Conservation (phyloP, 2,888 invertebrate species). For the Catocala sponsa region DNA sequence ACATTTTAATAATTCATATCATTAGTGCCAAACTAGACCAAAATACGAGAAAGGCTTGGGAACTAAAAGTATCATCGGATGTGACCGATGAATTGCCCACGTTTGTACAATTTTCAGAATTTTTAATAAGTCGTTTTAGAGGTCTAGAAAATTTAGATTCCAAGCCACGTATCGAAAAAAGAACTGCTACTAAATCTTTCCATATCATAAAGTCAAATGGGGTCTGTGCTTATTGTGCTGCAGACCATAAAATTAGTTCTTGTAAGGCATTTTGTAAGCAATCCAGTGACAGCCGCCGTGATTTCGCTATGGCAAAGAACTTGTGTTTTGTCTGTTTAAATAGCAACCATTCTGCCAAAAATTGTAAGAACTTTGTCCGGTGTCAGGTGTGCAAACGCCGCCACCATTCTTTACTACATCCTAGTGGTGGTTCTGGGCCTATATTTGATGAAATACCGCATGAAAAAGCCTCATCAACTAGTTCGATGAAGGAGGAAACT, state of each 20-base stretch:
- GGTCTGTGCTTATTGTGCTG: not conserved
- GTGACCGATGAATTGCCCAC: too few relatives aligned
- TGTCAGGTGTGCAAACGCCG: constrained; percentile 12
- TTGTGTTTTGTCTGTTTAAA: constrained; percentile 49
- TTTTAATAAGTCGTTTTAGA: too few relatives aligned
- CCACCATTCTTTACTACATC: constrained; percentile 20
- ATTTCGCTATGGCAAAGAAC: constrained; percentile 35
- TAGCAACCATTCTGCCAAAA: constrained; percentile 35
- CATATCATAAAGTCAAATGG: too few relatives aligned
- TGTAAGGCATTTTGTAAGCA: constrained; percentile 42
- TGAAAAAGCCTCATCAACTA: not conserved
- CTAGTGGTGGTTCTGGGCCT: constrained; percentile 6
- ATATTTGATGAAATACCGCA: not conserved
- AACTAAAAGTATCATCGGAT: not conserved
- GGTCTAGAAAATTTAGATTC: too few relatives aligned
- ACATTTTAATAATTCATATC: too few relatives aligned
- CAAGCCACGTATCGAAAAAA: too few relatives aligned
- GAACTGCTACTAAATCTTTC: too few relatives aligned
- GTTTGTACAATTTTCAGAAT: too few relatives aligned
- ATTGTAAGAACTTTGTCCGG: constrained; percentile 22
- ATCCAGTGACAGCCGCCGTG: constrained; percentile 22
- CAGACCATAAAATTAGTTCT: constrained; percentile 32
- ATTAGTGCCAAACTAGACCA: too few relatives aligned
- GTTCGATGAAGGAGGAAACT: not conserved
- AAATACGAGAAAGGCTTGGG: not conserved